phyloP scores from a whole-genome alignment of 1,140 invertebrate species.

The Cyrtorhinus lividipennis region DNA sequence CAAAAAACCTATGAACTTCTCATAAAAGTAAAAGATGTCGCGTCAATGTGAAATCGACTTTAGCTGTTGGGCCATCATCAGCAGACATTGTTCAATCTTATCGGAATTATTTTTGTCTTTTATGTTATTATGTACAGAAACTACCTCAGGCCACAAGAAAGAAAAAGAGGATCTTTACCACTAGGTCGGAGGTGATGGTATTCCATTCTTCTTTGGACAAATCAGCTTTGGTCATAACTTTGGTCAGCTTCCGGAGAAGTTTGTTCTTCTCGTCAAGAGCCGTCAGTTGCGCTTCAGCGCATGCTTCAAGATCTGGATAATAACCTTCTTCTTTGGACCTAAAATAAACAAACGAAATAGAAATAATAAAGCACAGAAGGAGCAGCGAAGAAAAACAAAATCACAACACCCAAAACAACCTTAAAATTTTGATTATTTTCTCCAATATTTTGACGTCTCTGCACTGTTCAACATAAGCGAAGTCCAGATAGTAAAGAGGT shows the following conservation, averaged over 20 bases:
- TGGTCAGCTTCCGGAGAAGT: constrained; percentile 34
- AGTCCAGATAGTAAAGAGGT: constrained; percentile 43
- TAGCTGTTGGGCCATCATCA: too few relatives aligned
- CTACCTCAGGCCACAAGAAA: too few relatives aligned
- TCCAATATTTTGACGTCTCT: constrained; percentile 38
- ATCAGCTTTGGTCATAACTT: constrained; percentile 32
- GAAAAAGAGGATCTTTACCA: too few relatives aligned
- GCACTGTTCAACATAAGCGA: constrained; percentile 39
- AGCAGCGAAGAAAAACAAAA: too few relatives aligned
- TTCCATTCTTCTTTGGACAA: constrained; percentile 30
- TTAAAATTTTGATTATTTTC: constrained; percentile 40
- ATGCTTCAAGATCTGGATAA: constrained; percentile 41
- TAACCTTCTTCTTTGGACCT: constrained; percentile 52
- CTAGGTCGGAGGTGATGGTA: constrained; percentile 31
- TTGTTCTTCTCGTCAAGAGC: constrained; percentile 38
- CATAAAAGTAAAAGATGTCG: too few relatives aligned
- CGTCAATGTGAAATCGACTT: too few relatives aligned
- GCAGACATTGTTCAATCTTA: too few relatives aligned
- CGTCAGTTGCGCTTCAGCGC: constrained; percentile 37
- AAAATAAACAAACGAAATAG: too few relatives aligned
- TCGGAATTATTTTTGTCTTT: too few relatives aligned
- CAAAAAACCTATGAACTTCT: too few relatives aligned
- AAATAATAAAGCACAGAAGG: background rate
- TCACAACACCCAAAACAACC: too few relatives aligned
- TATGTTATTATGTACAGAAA: too few relatives aligned